Base-by-base conservation (phyloP, 2,113 vertebrate species). In the Cyanoramphus novaezelandiae region DNA sequence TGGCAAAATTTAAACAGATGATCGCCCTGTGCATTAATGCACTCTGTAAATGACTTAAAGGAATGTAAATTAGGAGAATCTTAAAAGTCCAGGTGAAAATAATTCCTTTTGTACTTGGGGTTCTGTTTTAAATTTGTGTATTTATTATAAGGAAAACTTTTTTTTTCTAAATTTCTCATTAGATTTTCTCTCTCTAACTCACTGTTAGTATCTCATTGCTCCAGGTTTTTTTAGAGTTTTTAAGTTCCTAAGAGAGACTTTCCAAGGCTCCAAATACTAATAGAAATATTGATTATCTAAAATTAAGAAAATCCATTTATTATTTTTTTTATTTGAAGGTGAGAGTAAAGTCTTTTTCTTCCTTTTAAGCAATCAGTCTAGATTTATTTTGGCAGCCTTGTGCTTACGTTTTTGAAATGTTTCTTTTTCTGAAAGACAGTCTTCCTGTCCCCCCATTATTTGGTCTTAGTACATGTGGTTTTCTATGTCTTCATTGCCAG, bases 141-240 rank as follows among this genome's bases (percentile, higher is more conserved):
- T 11, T 20, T 5, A 4, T 91, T 64, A 13, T 49, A 46, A 89
- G 63, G 0, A 0, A 25, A 69, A 53, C 8, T 0, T 0, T 50
- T 7, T 71, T 84, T 9, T 57, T 33, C 19, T 20, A 15, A n/a
- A 55, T 43, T 76, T 72, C 11, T 50, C n/a, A 19, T 23, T 35
- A 52, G 55, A 23, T 87, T 85, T 68, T 72, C 33, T 33, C 15
- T n/a, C n/a, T 65, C 16, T 49, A n/a, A 15, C 13, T 46, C 60
- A 44, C 17, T 74, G 72, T 55, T 9, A 64, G 28, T 33, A 62
- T 33, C 24, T 90, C 13, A 15, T 27, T 67, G 47, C 21, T 93
- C 55, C 33, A 15, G 20, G 14, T 59, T 23, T n/a, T n/a, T n/a
- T n/a, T 23, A n/a, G 31, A 33, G 31, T 33, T 57, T 57, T 57